Evolutionary conservation across 2,113 vertebrate species (phyloP).

Genomic region (Synodontis membranacea): DNA sequence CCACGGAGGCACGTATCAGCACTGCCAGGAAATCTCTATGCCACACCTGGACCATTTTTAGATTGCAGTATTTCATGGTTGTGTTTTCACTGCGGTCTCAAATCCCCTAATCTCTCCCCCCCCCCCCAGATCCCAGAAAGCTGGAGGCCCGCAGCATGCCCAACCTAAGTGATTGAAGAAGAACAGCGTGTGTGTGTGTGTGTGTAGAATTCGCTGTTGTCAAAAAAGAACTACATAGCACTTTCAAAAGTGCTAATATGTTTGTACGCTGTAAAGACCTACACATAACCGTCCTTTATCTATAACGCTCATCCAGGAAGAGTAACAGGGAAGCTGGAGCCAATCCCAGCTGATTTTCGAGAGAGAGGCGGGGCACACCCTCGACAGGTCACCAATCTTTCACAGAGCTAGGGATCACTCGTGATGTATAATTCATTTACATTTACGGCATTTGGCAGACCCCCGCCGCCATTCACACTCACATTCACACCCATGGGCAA

Average conservation of each 20-base stretch:
- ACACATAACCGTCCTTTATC: too few species aligned
- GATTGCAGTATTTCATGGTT: constrained; percentile 62
- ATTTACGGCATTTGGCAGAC: too few species aligned
- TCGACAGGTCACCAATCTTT: too few species aligned
- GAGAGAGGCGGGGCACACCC: too few species aligned
- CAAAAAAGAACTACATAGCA: constrained; percentile 13
- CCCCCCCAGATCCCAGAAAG: constrained; percentile 62
- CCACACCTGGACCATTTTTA: constrained; percentile 64
- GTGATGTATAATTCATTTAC: too few species aligned
- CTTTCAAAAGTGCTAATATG: not conserved
- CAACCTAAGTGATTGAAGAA: constrained; percentile 44
- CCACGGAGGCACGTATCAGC: constrained; percentile 44
- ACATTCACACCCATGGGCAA: too few species aligned
- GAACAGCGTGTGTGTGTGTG: not conserved
- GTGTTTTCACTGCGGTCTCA: constrained; percentile 63
- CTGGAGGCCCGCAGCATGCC: constrained; percentile 53
- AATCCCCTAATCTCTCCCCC: constrained; percentile 75
- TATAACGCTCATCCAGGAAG: too few species aligned
- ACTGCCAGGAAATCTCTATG: constrained; percentile 65
- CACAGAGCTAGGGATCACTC: too few species aligned
- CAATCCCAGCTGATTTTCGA: too few species aligned
- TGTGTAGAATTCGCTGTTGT: constrained; percentile 9
- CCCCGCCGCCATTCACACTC: too few species aligned
- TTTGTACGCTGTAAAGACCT: not conserved
- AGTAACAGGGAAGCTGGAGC: too few species aligned